phyloP scores from a whole-genome alignment of 2,888 invertebrate species.

The Epistrophe eligans region DNA sequence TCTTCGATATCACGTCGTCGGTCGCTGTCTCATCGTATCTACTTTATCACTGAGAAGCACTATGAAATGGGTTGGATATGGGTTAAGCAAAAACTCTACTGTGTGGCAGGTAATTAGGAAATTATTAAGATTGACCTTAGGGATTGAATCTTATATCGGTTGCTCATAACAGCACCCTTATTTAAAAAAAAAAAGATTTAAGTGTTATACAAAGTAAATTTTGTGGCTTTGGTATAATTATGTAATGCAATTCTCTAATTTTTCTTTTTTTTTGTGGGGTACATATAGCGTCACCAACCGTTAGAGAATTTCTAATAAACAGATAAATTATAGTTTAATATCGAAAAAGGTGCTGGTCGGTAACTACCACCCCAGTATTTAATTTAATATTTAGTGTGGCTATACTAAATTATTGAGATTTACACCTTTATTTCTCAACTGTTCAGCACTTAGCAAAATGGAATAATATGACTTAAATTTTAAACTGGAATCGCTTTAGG shows the following conservation, averaged over 20 bases:
- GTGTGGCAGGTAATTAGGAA: slow-evolving; percentile 31
- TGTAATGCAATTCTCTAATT: neutral
- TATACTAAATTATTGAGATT: too few relatives aligned
- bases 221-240: neutral
- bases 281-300: neutral
- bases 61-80: neutral
- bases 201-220: neutral
- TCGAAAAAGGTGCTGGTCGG: too few relatives aligned
- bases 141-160: slow-evolving; percentile 6
- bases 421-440: too few relatives aligned
- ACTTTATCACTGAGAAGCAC: neutral
- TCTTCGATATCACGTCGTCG: slow-evolving; percentile 20
- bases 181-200: neutral
- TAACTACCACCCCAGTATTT: too few relatives aligned
- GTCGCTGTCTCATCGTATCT: slow-evolving; percentile 24
- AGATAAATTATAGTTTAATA: too few relatives aligned
- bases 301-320: neutral
- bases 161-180: neutral
- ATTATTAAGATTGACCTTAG: slow-evolving; percentile 23
- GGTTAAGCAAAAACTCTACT: neutral
- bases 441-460: too few relatives aligned
- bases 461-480: too few relatives aligned
- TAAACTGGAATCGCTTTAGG: too few relatives aligned
- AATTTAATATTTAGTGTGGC: too few relatives aligned
- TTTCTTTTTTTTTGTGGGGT: neutral